phyloP scores from a whole-genome alignment of 1,140 invertebrate species.

The Bombus turneri region DNA sequence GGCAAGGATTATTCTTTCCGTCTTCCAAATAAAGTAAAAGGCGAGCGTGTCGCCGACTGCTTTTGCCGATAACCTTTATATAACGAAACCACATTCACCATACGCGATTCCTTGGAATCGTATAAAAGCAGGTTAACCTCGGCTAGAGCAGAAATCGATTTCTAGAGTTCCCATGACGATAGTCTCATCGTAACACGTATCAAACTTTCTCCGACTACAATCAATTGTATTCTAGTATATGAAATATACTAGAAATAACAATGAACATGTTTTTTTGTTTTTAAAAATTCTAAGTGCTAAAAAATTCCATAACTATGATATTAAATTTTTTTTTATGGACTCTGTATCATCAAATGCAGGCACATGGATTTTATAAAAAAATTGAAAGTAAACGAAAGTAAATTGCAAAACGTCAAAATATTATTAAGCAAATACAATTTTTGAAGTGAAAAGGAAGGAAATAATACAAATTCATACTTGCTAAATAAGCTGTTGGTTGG shows the following conservation, averaged over 20 bases:
- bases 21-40: background rate
- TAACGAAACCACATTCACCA: background rate
- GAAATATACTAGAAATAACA: background rate
- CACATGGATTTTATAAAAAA: too few species aligned
- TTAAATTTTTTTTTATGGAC: background rate
- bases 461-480: slow-evolving; percentile 39
- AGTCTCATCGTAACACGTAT: background rate
- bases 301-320: background rate
- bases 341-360: too few species aligned
- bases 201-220: background rate
- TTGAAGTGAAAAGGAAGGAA: too few species aligned
- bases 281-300: background rate
- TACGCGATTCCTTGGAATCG: background rate
- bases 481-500: background rate
- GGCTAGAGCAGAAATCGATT: slow-evolving; percentile 1
- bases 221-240: background rate
- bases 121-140: background rate
- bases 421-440: background rate
- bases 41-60: background rate
- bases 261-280: background rate
- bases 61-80: background rate
- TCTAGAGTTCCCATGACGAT: background rate
- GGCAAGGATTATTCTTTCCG: background rate
- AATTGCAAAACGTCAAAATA: background rate
- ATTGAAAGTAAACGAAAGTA: background rate